Conservation (phyloP, 2,888 invertebrate genomes). For the Steinernema scapterisci region DNA sequence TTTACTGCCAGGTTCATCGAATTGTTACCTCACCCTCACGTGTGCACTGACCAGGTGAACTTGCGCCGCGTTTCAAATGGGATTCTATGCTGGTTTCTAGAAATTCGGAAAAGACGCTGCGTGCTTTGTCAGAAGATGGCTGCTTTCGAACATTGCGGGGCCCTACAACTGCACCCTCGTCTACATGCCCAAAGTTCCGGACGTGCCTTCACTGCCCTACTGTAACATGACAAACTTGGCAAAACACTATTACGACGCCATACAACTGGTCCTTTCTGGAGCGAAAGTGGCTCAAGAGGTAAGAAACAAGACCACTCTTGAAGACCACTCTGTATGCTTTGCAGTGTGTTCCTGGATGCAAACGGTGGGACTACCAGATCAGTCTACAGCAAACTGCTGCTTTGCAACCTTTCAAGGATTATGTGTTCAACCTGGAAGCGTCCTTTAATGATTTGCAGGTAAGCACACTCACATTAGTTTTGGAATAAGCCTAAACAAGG, state of each 20-base stretch:
- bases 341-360: slow-evolving; percentile 54
- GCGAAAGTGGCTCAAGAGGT: slow-evolving; percentile 56
- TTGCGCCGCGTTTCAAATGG: background rate
- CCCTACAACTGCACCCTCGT: slow-evolving; percentile 64
- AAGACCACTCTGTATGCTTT: no score
- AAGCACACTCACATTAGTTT: no score
- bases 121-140: slow-evolving; percentile 62
- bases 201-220: slow-evolving; percentile 34
- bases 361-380: slow-evolving; percentile 62
- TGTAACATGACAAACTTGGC: slow-evolving; percentile 55
- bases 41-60: slow-evolving; percentile 45
- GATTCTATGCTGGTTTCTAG: no score
- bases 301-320: no score
- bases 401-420: slow-evolving; percentile 50
- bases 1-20: slow-evolving; percentile 52
- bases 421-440: slow-evolving; percentile 61
- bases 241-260: slow-evolving; percentile 56
- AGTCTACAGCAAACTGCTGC: slow-evolving; percentile 56
- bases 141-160: slow-evolving; percentile 55
- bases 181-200: slow-evolving; percentile 39
- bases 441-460: slow-evolving; percentile 63
- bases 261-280: slow-evolving; percentile 61
- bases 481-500: no score
- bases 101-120: slow-evolving; percentile 53
- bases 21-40: slow-evolving; percentile 45